These are phyloP conservation scores for Patella caerulea DNA, from an alignment of 2,888 invertebrate species.

Conservation along the genomic window DNA sequence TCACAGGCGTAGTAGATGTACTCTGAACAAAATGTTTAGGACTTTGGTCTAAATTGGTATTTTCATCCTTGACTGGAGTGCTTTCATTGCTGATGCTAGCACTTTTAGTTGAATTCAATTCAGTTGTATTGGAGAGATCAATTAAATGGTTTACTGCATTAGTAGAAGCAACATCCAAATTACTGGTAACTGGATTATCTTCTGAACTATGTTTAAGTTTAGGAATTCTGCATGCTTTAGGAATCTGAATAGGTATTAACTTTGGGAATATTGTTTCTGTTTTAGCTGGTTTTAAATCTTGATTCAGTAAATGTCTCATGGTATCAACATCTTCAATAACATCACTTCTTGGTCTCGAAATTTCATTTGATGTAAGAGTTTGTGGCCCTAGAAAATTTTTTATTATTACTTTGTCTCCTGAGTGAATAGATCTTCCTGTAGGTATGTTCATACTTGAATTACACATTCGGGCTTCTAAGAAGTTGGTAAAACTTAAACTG, in stretches of 20 bases:
- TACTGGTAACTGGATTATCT: neutral
- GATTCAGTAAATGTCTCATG: neutral
- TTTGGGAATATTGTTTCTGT: neutral
- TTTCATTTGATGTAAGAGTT: too few species aligned
- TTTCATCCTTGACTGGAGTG: neutral
- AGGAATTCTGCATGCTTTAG: too few species aligned
- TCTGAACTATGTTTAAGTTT: neutral
- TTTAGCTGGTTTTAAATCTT: neutral
- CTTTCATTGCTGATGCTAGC: neutral
- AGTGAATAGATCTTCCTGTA: too few species aligned
- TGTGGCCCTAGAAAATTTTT: too few species aligned
- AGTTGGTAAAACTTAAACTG: too few species aligned
- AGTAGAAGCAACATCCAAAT: neutral
- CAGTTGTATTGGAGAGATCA: neutral
- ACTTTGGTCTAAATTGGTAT: too few species aligned
- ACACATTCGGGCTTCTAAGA: too few species aligned
- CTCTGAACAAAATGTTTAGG: neutral
- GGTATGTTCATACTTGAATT: too few species aligned
- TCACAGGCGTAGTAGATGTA: neutral
- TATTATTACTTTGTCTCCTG: too few species aligned
- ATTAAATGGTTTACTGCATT: neutral
- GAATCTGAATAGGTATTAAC: neutral
- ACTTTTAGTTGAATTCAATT: neutral
- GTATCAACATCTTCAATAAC: neutral
- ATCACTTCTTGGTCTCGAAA: neutral